A percentile compares a stretch with the other conserved stretches of the same genome.
Evolutionary conservation across 2,113 vertebrate species (phyloP).

Genomic region (Paramormyrops kingsleyae): DNA sequence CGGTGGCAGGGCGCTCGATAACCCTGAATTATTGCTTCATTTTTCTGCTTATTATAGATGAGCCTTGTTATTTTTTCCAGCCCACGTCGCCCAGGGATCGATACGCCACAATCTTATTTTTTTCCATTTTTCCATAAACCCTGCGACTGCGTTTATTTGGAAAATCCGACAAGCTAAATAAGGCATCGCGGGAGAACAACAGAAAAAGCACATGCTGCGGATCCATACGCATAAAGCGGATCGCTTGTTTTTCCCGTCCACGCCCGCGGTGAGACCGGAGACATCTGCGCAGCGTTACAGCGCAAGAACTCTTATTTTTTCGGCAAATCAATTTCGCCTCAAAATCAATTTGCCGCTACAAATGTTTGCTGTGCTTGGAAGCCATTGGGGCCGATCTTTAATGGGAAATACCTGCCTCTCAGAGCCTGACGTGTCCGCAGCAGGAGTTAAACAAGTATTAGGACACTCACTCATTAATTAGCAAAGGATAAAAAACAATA

Average conservation of each 20-base stretch:
- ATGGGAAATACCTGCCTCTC: background rate
- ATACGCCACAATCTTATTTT: slow-evolving; percentile 98
- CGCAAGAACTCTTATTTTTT: slow-evolving; percentile 26
- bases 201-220: slow-evolving; percentile 53
- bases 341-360: slow-evolving; percentile 24
- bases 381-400: background rate
- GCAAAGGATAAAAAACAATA: background rate
- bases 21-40: slow-evolving; percentile 95
- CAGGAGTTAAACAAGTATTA: background rate
- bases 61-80: slow-evolving; percentile 81
- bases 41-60: slow-evolving; percentile 93
- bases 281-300: slow-evolving; percentile 23
- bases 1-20: slow-evolving; percentile 89
- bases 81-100: slow-evolving; percentile 56
- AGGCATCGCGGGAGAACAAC: slow-evolving; percentile 63
- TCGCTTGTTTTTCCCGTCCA: slow-evolving; percentile 53
- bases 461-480: background rate
- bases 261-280: slow-evolving; percentile 30
- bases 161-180: slow-evolving; percentile 98
- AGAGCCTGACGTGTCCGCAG: background rate
- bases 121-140: slow-evolving; percentile 99
- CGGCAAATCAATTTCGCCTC: slow-evolving; percentile 31
- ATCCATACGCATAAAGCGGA: slow-evolving; percentile 64
- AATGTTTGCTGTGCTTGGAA: background rate
- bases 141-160: slow-evolving; percentile 98